Evolutionary conservation across 2,113 vertebrate genomes (phyloP).

Genomic region (Entomyzon cyanotis): DNA sequence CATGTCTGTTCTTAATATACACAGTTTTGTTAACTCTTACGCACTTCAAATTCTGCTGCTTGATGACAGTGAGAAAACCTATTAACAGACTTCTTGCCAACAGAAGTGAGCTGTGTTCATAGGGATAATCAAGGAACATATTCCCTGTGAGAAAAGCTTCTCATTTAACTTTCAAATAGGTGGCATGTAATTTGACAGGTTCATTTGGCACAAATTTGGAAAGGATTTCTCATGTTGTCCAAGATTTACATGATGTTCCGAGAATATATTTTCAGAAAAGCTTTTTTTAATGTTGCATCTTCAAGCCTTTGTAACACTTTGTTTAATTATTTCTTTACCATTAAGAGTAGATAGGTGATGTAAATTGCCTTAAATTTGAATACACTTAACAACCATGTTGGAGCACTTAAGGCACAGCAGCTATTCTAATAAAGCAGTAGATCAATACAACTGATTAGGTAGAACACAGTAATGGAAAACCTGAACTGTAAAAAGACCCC

Average conservation of each 20-base stretch:
- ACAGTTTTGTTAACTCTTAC: neutral
- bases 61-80: neutral
- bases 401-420: neutral
- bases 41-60: neutral
- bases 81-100: neutral
- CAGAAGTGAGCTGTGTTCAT: neutral
- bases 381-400: neutral
- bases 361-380: neutral
- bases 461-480: neutral
- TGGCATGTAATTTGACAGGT: neutral
- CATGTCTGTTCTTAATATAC: neutral
- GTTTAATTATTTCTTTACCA: neutral
- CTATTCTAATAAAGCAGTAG: neutral
- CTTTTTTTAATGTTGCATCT: neutral
- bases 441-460: neutral
- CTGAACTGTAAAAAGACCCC: neutral
- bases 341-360: neutral
- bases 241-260: neutral
- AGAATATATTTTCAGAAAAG: neutral
- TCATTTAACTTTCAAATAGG: slow-evolving; percentile 41
- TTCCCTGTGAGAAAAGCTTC: neutral
- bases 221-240: neutral
- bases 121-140: neutral
- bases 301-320: neutral
- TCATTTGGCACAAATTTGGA: neutral